Evolutionary conservation across 2,797 vertebrate species (phyloP).

Genomic region (Leptatherina wallacei): DNA sequence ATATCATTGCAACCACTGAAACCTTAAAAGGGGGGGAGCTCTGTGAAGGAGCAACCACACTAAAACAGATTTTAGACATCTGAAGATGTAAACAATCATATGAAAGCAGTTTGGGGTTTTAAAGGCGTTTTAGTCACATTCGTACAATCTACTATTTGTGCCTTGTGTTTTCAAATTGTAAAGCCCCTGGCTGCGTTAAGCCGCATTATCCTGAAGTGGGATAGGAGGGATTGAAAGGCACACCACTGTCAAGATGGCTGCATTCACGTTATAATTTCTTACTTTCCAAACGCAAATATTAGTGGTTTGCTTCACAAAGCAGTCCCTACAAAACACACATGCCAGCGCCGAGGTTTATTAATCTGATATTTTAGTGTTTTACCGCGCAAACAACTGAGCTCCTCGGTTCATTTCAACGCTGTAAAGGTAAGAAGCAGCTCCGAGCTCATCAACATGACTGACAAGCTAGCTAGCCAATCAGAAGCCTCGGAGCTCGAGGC

Average conservation of each 20-base stretch:
- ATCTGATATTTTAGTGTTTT: background rate
- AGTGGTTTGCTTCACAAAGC: background rate
- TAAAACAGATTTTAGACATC: background rate
- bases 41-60: background rate
- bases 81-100: background rate
- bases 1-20: slow-evolving; percentile 11
- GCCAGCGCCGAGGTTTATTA: fast-evolving
- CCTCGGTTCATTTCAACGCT: slow-evolving; percentile 24
- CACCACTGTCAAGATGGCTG: slow-evolving; percentile 15
- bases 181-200: slow-evolving; percentile 70
- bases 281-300: slow-evolving; percentile 34
- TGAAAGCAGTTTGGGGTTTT: background rate
- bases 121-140: background rate
- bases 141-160: slow-evolving; percentile 1
- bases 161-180: slow-evolving; percentile 56
- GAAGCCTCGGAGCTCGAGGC: background rate
- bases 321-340: fast-evolving
- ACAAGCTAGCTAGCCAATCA: slow-evolving; percentile 66
- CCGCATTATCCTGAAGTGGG: slow-evolving; percentile 79
- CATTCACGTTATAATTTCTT: background rate
- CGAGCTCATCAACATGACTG: slow-evolving; percentile 60
- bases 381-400: background rate
- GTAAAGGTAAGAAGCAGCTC: slow-evolving; percentile 17
- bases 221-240: slow-evolving; percentile 64
- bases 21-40: background rate